A percentile compares a stretch with the other conserved stretches of the same genome.
phyloP scores from a whole-genome alignment of 2,113 vertebrate species.

The Daphoenositta chrysoptera region DNA sequence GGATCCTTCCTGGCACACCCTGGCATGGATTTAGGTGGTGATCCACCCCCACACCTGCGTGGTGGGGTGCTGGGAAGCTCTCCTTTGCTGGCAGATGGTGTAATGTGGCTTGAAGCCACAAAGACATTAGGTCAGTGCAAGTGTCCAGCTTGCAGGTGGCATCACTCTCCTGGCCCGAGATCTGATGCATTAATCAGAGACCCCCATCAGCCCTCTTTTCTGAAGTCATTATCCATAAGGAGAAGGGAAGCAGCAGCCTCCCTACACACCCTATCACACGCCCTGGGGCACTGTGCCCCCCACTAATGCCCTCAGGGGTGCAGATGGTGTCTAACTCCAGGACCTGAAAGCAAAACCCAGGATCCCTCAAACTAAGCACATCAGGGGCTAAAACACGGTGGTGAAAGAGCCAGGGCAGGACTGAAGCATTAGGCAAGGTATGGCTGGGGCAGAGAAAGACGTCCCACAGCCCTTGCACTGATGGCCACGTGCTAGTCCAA shows the following conservation, averaged over 20 bases:
- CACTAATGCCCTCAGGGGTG: accelerated
- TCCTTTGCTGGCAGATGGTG: not conserved
- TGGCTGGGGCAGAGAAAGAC: not conserved
- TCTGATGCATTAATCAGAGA: not conserved
- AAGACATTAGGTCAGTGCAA: not conserved
- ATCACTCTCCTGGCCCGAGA: not conserved
- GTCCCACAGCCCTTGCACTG: not conserved
- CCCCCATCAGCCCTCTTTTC: not conserved
- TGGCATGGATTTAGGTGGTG: not conserved
- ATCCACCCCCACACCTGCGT: not conserved
- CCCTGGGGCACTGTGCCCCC: too few relatives aligned
- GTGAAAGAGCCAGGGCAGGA: not conserved
- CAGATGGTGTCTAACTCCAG: not conserved
- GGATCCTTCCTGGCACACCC: not conserved
- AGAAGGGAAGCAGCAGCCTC: not conserved
- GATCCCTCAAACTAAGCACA: accelerated
- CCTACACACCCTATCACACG: accelerated
- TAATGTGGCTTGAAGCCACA: not conserved
- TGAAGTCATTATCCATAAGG: not conserved
- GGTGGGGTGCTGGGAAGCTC: not conserved
- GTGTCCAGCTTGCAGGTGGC: not conserved
- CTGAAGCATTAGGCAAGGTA: not conserved
- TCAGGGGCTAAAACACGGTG: accelerated
- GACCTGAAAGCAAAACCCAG: not conserved
- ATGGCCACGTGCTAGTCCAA: not conserved